Base-by-base conservation (phyloP, 1,140 invertebrate species). In the Dolichoris vasculosae region DNA sequence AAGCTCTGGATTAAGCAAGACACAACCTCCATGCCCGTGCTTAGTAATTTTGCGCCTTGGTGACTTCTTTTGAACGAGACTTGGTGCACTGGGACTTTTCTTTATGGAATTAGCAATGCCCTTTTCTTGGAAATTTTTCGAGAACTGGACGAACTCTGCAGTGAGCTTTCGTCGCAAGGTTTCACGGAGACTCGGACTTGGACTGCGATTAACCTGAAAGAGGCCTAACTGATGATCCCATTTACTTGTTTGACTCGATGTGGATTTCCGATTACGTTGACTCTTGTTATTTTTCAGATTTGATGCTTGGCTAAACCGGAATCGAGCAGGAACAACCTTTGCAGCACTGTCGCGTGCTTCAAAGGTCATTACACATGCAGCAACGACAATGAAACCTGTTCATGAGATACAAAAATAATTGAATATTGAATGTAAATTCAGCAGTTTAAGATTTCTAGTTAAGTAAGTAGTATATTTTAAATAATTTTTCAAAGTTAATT, bases 321-420 rank as follows among this genome's bases (percentile, higher is more conserved):
- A 95, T 46, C 96, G 94, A 0, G 96, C 96, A 3, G 97, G 97
- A 20, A 97, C 97, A 23, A 97, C 97, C 91, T 98, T 98, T 0
- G 97, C 97, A 0, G 97, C 97, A 67, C 96, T 97, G 91, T 98
- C 97, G 0, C 97, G 94, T 0, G 97, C 97, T 90, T 98, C 97
- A 89, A 98, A 98, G 0, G 97, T 98, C 97, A 98, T 97, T n/a
- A 98, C 97, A 88, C 97, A 98, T 0, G 97, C 97, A 11, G 97
- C 97, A 1, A 98, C 97, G 8, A 98, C 97, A 82, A 98, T 97
- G 90, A 98, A 98, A 30, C 97, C 97, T 97, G 59, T 30, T 35
- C 32, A n/a, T 0, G 23, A 43, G 2, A 38, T n/a, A 73, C 30
- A 67, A 35, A 35, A 32, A 67, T 17, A 67, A 67, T 67, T 11